Evolutionary conservation across 2,888 invertebrate species (phyloP).

Genomic region (Amblyjoppa proteus): DNA sequence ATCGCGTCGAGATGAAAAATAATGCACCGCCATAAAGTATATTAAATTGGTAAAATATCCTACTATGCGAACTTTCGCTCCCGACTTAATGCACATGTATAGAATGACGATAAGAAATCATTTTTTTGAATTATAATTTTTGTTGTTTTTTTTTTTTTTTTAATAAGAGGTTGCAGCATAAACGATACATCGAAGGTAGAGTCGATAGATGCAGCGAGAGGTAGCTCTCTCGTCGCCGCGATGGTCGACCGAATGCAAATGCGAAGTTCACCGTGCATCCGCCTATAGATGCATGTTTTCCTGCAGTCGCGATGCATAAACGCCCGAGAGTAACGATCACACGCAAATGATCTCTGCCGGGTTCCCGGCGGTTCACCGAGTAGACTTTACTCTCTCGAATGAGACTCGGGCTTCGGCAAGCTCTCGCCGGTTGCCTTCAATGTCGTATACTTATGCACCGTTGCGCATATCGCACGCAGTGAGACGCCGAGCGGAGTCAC

Average conservation of each 20-base stretch:
- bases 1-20: constrained; percentile 2
- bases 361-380: constrained; percentile 17
- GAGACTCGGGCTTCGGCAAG: constrained; percentile 34
- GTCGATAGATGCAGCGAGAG: not conserved
- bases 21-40: not conserved
- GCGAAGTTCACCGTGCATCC: constrained; percentile 60
- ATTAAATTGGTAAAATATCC: not conserved
- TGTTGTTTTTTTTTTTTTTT: no score
- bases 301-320: constrained; percentile 18
- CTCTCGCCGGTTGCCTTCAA: constrained; percentile 23
- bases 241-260: constrained; percentile 64
- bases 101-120: not conserved
- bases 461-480: constrained; percentile 51
- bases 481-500: constrained; percentile 42
- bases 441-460: constrained; percentile 43
- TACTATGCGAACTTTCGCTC: not conserved
- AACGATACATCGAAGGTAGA: constrained; percentile 1
- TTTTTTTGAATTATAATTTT: not conserved
- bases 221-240: constrained; percentile 52
- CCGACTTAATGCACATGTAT: not conserved
- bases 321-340: constrained; percentile 68
- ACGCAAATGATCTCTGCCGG: constrained; percentile 71
- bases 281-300: constrained; percentile 52
- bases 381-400: constrained; percentile 32
- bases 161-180: not conserved